These are phyloP conservation scores for Chiroxiphia lanceolata DNA, from an alignment of 2,797 vertebrate genomes.

Conservation along the genomic window DNA sequence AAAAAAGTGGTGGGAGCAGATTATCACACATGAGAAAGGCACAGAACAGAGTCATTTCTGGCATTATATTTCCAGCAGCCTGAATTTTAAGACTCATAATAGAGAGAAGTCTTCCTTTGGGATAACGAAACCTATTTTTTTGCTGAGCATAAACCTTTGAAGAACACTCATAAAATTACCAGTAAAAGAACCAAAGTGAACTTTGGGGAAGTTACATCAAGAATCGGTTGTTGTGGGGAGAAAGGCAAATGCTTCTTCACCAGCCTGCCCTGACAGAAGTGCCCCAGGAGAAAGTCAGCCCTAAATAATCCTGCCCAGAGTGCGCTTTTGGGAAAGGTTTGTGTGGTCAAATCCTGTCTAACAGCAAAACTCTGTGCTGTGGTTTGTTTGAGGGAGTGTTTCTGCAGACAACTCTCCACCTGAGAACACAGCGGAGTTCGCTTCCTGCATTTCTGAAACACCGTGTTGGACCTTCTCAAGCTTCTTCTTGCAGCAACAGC, in stretches of 20 bases:
- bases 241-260: background rate
- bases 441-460: background rate
- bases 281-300: background rate
- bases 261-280: background rate
- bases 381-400: background rate
- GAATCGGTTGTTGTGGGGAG: background rate
- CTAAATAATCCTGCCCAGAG: background rate
- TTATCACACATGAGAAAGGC: background rate
- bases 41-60: background rate
- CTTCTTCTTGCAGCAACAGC: background rate
- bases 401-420: background rate
- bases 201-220: background rate
- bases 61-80: background rate
- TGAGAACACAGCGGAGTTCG: background rate
- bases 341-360: background rate
- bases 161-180: background rate
- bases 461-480: background rate
- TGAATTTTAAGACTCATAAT: background rate
- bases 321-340: background rate
- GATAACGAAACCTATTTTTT: background rate
- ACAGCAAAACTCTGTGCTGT: background rate
- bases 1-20: constrained; percentile 18
- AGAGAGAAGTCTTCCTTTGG: background rate
- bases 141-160: background rate
- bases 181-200: background rate